Evolutionary conservation across 1,140 invertebrate genomes (phyloP), one percentile per base, ranked within the genome.

Genomic region (Tetragnatha versicolor): DNA sequence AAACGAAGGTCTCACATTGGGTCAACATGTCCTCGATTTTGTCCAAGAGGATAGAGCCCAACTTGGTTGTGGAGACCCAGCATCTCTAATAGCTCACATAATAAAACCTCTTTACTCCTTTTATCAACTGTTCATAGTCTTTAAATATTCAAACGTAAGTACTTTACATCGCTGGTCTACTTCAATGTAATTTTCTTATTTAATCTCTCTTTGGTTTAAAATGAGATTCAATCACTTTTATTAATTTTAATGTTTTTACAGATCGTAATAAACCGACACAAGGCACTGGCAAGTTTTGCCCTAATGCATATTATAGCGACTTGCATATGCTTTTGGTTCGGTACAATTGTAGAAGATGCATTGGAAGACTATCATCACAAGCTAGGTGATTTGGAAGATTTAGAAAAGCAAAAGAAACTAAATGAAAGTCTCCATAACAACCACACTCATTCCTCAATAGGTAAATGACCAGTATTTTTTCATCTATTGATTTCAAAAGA

Each of bases 91-190:
- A 5, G 17, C 22, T 31, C 65, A 77, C 49, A 35, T 53, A 3
- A 22, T 80, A 9, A 69, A 89, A 81, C 91, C 91, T 0, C 83
- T 90, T 4, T 92, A 91, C 84, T 91, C 91, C 35, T 91, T 92
- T 82, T 85, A 91, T 29, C 89, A 92, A 80, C 86, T 92, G 1
- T 92, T 89, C 85, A 91, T 93, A 82, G 90, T 92, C 72, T 92
- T 92, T 84, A 93, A 93, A 84, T 92, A 92, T 83, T 92, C 91
- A 3, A 92, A 92, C 83, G 91, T 92, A 84, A 90, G 90, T 79
- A 6, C n/a, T n/a, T n/a, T n/a, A n/a, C n/a, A n/a, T n/a, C n/a
- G n/a, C n/a, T n/a, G n/a, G n/a, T n/a, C n/a, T n/a, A n/a, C n/a
- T n/a, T n/a, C n/a, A n/a, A n/a, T n/a, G n/a, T n/a, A n/a, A n/a